A percentile compares a stretch with the other conserved stretches of the same genome.
These are phyloP conservation scores for Malurus melanocephalus DNA, from an alignment of 2,113 vertebrate species.

Conservation along the genomic window DNA sequence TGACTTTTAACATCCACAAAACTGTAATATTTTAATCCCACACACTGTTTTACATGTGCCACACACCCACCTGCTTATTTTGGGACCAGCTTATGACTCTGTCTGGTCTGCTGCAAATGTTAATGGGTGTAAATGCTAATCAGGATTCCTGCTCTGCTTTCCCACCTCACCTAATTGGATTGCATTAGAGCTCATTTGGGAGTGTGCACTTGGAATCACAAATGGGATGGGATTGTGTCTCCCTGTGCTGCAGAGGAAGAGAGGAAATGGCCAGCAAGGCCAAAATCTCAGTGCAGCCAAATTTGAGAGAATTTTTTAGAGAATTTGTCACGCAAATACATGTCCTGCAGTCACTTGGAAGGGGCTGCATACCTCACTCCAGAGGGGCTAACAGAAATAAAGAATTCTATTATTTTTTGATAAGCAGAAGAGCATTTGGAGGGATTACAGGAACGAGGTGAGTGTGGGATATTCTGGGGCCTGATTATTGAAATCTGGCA, in stretches of 20 bases:
- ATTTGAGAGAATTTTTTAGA: not conserved
- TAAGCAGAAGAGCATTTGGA: not conserved
- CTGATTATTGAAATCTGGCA: not conserved
- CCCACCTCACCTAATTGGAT: slow-evolving; percentile 24
- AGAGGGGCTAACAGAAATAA: not conserved
- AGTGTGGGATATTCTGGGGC: not conserved
- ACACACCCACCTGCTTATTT: not conserved
- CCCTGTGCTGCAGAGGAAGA: not conserved
- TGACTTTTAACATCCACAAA: not conserved
- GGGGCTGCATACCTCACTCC: not conserved
- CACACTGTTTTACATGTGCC: not conserved
- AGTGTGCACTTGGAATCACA: not conserved
- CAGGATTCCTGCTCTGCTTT: not conserved
- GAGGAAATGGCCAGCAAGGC: not conserved
- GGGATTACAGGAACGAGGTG: not conserved
- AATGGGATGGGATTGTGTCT: not conserved
- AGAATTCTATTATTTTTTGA: not conserved
- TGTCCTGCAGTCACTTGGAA: not conserved
- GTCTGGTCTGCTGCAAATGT: slow-evolving; percentile 49
- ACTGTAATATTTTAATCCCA: not conserved
- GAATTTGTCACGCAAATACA: not conserved
- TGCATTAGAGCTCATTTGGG: slow-evolving; percentile 9
- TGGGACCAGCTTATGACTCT: slow-evolving; percentile 19
- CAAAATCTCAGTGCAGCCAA: not conserved
- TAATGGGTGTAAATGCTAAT: slow-evolving; percentile 45